Base-by-base conservation (phyloP, 2,888 invertebrate species). In the Dioctria linearis region DNA sequence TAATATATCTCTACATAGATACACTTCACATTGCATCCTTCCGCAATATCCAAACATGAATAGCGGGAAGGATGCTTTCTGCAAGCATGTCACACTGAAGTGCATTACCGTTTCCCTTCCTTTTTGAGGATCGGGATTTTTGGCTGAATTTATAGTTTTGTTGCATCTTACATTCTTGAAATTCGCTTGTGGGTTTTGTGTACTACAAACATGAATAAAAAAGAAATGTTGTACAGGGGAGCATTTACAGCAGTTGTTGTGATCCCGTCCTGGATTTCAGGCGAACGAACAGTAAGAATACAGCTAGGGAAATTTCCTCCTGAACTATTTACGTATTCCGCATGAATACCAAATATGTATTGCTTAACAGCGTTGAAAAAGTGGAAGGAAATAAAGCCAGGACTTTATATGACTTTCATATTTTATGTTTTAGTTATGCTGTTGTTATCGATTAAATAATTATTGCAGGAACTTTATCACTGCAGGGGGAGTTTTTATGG, bases 121-220 rank as follows among this genome's bases (percentile, higher is more conserved):
- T 25, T 25, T 25, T 9, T 57, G 59, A 42, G 43, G 73, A 73
- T 73, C 73, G 37, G 73, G 73, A 73, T 73, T 73, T 73, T 73
- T 73, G 73, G 73, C 57, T 73, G 73, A 73, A 73, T 73, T 73
- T 73, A 73, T 73, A 59, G 73, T 73, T 69, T 73, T 73, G 73
- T 73, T 73, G 73, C 73, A 57, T 73, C 73, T 59, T 51, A 73
- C 73, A 59, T 73, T 73, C 73, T 59, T 73, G 73, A 73, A 73
- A 59, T 73, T 73, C 73, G 13, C 59, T 42, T 11, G 8, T 57
- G 73, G 37, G 4, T 57, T 39, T 51, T 11, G 25, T 57, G 59
- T 39, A 25, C 2, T 25, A 59, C 73, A 73, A 73, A 59, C 57
- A 59, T 40, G 54, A n/a, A 57, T 57, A 51, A 73, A 73, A 51